Evolutionary conservation across 2,797 vertebrate species (phyloP).

Genomic region (Acanthurus tractus): DNA sequence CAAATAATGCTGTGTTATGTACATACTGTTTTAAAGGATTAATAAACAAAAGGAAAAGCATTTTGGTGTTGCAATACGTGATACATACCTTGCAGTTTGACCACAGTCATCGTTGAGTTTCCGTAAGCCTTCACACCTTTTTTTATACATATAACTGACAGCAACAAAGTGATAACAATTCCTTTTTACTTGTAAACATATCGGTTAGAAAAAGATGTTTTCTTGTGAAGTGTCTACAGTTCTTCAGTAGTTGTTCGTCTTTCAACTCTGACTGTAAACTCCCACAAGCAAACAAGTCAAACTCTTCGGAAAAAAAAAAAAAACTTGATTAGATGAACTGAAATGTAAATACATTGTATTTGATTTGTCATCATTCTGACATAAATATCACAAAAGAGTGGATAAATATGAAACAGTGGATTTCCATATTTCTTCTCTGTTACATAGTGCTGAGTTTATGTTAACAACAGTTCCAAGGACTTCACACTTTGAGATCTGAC

Average conservation of each 20-base stretch:
- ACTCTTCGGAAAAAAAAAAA: too few relatives aligned
- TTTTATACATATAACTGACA: not conserved
- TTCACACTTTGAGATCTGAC: not conserved
- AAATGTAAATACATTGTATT: too few relatives aligned
- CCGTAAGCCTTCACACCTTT: not conserved
- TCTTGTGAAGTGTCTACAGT: not conserved
- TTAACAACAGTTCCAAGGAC: not conserved
- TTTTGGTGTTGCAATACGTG: not conserved
- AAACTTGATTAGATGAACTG: too few relatives aligned
- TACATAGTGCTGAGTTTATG: not conserved
- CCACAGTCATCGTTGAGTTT: constrained; percentile 1
- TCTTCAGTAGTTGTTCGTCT: not conserved
- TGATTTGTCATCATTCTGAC: too few relatives aligned
- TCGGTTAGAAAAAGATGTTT: not conserved
- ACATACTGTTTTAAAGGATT: not conserved
- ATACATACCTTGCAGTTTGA: accelerated
- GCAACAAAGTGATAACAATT: not conserved
- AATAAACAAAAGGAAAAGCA: constrained; percentile 12
- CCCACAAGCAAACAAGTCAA: too few relatives aligned
- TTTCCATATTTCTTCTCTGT: not conserved
- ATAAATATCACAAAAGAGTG: too few relatives aligned
- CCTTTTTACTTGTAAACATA: constrained; percentile 31
- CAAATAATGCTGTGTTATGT: not conserved
- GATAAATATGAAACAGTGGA: not conserved
- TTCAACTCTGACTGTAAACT: too few relatives aligned